A percentile compares a stretch with the other conserved stretches of the same genome.
phyloP scores from a whole-genome alignment of 2,113 vertebrate genomes.

The Peromyscus leucopus region DNA sequence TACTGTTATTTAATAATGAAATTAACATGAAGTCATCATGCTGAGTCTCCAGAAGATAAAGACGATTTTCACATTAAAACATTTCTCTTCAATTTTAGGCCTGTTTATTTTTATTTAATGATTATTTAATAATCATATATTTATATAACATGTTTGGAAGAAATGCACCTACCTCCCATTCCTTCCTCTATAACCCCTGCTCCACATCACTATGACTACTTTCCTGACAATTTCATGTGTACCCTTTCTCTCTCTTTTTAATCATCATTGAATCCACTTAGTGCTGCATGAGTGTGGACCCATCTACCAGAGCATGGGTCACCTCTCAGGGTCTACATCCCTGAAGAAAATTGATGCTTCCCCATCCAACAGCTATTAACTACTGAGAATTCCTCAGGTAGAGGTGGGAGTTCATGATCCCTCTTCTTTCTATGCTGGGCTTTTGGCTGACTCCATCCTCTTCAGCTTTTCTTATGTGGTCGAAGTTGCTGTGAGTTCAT shows the following conservation, averaged over 20 bases:
- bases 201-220: accelerated
- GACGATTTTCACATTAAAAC: not conserved
- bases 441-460: not conserved
- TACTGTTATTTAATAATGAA: not conserved
- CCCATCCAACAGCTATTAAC: not conserved
- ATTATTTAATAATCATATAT: not conserved
- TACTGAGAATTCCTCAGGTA: not conserved
- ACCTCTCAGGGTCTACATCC: not conserved
- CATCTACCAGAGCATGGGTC: not conserved
- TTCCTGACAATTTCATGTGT: not conserved
- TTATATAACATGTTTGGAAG: not conserved
- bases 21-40: not conserved
- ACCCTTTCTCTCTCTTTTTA: not conserved
- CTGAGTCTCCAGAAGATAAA: not conserved
- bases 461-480: not conserved
- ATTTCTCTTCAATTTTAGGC: not conserved
- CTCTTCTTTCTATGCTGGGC: not conserved
- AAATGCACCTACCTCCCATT: not conserved
- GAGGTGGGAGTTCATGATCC: not conserved
- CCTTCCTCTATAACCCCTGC: not conserved
- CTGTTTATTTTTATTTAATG: not conserved
- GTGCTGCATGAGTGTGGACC: not conserved
- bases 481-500: not conserved
- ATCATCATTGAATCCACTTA: not conserved
- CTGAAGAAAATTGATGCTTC: not conserved